These are phyloP conservation scores for Hippocampus abdominalis DNA, from an alignment of 2,113 vertebrate species.

Conservation along the genomic window DNA sequence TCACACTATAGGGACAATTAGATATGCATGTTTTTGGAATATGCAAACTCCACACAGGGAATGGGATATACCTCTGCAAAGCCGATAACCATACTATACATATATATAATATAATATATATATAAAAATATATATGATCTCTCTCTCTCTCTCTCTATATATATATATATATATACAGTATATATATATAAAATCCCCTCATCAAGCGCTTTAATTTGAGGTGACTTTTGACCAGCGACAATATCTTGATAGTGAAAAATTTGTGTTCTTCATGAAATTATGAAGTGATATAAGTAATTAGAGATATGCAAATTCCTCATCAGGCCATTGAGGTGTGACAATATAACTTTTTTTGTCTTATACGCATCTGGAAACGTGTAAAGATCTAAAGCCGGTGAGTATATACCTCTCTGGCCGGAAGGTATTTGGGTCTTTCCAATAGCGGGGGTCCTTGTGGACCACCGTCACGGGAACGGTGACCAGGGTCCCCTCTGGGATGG, in stretches of 20 bases:
- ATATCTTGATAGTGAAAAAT: neutral
- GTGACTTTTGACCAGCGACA: too few relatives aligned
- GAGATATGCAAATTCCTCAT: neutral
- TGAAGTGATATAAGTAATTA: neutral
- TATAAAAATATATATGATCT: too few relatives aligned
- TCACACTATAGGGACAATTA: too few relatives aligned
- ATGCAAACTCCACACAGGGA: too few relatives aligned
- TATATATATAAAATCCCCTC: too few relatives aligned
- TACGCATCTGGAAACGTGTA: neutral
- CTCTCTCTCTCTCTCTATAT: too few relatives aligned
- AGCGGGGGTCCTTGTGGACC: constrained; percentile 55
- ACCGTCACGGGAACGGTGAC: constrained; percentile 31
- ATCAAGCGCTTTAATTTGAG: neutral
- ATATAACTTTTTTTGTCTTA: neutral
- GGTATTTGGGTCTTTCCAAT: constrained; percentile 46
- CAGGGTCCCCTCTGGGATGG: constrained; percentile 41
- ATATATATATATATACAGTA: too few relatives aligned
- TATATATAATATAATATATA: too few relatives aligned
- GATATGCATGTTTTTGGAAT: too few relatives aligned
- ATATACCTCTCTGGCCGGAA: constrained; percentile 65
- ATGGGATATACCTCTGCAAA: too few relatives aligned
- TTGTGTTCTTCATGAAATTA: neutral
- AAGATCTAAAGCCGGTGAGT: neutral
- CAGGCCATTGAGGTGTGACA: neutral
- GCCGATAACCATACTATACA: too few relatives aligned